Base-by-base conservation (phyloP, 1,140 invertebrate species). In the Pantala flavescens region DNA sequence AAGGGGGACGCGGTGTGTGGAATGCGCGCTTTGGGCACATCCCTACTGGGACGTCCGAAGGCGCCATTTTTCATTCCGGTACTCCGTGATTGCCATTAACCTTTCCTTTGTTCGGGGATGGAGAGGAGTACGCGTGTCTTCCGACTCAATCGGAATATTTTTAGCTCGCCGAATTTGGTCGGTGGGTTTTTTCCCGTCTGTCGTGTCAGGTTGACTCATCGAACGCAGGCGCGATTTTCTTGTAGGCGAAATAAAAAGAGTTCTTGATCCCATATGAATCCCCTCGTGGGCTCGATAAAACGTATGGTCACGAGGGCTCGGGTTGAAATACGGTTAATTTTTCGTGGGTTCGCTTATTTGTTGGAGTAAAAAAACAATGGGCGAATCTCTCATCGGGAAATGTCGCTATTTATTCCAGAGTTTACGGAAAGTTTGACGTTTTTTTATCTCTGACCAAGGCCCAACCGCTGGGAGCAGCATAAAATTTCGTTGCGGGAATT, bases 121-220 rank as follows among this genome's bases (percentile, higher is more conserved):
- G 49, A 63, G 49, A 63, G 49, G 12, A 63, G n/a, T 3, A 21
- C n/a, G 49, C 49, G 49, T 63, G n/a, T 63, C n/a, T 63, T 63
- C 49, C 49, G 16, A 63, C n/a, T 12, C 49, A 3, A 19, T 63
- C 16, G 49, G n/a, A 5, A 63, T 63, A 19, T 63, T 63, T 63
- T 63, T 63, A 21, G 49, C 49, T 63, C 49, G 49, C 49, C n/a
- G 49, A 63, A 21, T 63, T 21, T 63, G n/a, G n/a, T 63, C 49
- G 49, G 49, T 63, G 14, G 49, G 49, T 63, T 63, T 63, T 16
- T 63, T 21, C 49, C 3, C n/a, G 49, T 63, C 49, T 63, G 14
- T 63, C n/a, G 49, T 63, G 49, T 63, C 49, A 63, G 49, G 49
- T 63, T 63, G 49, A 63, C 16, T 63, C 49, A 63, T 63, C 49